Conservation (phyloP, 1,140 invertebrate genomes). For the Agrypnia vestita region DNA sequence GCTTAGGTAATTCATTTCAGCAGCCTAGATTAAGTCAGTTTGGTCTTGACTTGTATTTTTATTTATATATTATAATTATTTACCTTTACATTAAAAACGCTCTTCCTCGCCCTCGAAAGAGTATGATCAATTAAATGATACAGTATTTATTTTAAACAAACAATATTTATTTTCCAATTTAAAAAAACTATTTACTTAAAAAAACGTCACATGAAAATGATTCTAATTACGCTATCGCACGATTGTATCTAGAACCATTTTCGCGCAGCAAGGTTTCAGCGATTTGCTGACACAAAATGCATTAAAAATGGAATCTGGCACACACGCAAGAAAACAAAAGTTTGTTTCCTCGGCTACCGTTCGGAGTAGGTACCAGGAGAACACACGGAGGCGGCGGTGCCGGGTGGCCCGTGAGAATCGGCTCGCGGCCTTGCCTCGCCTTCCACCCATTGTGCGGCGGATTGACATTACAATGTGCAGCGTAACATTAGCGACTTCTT, state of each 20-base stretch:
- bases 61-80: too few species aligned
- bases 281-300: background rate
- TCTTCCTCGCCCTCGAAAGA: too few species aligned
- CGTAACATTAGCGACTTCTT: conserved; percentile 53
- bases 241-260: too few species aligned
- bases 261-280: too few species aligned
- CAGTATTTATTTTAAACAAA: too few species aligned
- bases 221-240: background rate
- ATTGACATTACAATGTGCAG: conserved; percentile 60
- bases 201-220: conserved; percentile 6
- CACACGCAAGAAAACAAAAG: conserved; percentile 23
- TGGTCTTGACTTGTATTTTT: too few species aligned
- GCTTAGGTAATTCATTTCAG: too few species aligned
- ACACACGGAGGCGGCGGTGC: conserved; percentile 15
- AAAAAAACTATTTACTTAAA: too few species aligned
- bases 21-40: too few species aligned
- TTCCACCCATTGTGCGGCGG: conserved; percentile 47
- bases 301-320: background rate
- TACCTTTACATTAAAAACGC: too few species aligned
- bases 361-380: conserved; percentile 33
- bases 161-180: too few species aligned
- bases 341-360: conserved; percentile 12
- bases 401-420: conserved; percentile 54
- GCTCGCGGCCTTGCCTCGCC: conserved; percentile 56
- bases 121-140: too few species aligned